Evolutionary conservation across 2,888 invertebrate genomes (phyloP), one percentile per base, ranked within the genome.

Genomic region (Hanleya hanleyi): DNA sequence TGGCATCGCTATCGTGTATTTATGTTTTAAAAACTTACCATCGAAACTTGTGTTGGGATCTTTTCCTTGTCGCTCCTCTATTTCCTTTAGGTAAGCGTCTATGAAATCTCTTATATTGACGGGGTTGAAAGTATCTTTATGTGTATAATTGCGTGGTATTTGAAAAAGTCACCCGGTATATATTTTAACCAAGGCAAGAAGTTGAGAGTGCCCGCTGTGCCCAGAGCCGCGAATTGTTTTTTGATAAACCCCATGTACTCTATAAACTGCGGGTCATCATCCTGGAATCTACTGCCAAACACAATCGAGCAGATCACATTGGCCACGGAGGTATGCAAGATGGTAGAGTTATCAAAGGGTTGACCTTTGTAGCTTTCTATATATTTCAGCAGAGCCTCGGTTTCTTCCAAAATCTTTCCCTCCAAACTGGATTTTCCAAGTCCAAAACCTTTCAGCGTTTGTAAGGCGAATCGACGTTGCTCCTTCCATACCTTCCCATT

Each of bases 121-220:
- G 15, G 57, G 3, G 29, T 57, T 29, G 26, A 57, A 57, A 2
- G 22, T 29, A 15, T 22, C 32, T 57, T 57, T 57, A 32, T 57
- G 57, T n/a, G n/a, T n/a, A n/a, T n/a, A n/a, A n/a, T n/a, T n/a
- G n/a, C n/a, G n/a, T n/a, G n/a, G n/a, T n/a, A 57, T 4, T 57
- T 29, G 26, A 57, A 57, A 3, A 57, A 29, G 9, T 57, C 57
- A 29, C 57, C 57, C 15, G 57, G 57, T 26, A 57, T 29, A 26
- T 57, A 57, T 29, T 57, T 57, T 32, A 57, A 26, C 57, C 57
- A 57, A 29, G 57, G 57, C 18, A 57, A 15, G 29, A 57, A 57
- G 32, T 57, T 57, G 12, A 57, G 5, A 15, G 57, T 12, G 12
- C 57, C 57, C 29, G 57, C 57, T n/a, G 22, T n/a, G 22, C 57